Evolutionary conservation across 2,797 vertebrate species (phyloP).

Genomic region (Poecilia picta): DNA sequence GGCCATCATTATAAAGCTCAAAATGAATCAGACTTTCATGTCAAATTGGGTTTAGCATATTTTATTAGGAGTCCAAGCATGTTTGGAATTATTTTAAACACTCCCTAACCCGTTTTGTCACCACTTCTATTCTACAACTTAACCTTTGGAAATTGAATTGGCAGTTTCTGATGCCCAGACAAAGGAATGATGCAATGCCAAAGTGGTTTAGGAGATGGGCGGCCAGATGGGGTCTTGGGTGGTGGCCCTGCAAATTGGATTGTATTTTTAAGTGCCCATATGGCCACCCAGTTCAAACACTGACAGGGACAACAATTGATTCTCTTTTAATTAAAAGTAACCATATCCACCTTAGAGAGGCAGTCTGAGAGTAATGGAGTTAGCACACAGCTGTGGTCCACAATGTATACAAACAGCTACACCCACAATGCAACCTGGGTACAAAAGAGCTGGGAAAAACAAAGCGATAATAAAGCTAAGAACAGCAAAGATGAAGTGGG

Average conservation of each 20-base stretch:
- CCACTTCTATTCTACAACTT: constrained; percentile 21
- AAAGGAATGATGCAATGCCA: constrained; percentile 48
- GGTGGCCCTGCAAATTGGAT: constrained; percentile 72
- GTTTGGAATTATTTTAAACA: constrained; percentile 28
- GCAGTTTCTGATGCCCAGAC: constrained; percentile 48
- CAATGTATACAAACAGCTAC: constrained; percentile 40
- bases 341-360: constrained; percentile 76
- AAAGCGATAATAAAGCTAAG: background rate
- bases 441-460: constrained; percentile 27
- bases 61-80: background rate
- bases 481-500: constrained; percentile 27
- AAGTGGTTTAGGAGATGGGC: constrained; percentile 54
- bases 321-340: constrained; percentile 85
- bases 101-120: constrained; percentile 13
- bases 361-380: constrained; percentile 76
- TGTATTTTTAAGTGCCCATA: constrained; percentile 82
- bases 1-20: background rate
- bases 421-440: constrained; percentile 3
- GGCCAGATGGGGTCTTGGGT: constrained; percentile 41
- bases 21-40: constrained; percentile 1
- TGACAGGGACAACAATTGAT: constrained; percentile 78
- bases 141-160: constrained; percentile 54
- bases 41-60: background rate
- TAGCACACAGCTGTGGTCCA: constrained; percentile 76
- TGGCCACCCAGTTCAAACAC: constrained; percentile 73